These are phyloP conservation scores for Acanthornis magna DNA, from an alignment of 2,797 vertebrate species.

Conservation along the genomic window DNA sequence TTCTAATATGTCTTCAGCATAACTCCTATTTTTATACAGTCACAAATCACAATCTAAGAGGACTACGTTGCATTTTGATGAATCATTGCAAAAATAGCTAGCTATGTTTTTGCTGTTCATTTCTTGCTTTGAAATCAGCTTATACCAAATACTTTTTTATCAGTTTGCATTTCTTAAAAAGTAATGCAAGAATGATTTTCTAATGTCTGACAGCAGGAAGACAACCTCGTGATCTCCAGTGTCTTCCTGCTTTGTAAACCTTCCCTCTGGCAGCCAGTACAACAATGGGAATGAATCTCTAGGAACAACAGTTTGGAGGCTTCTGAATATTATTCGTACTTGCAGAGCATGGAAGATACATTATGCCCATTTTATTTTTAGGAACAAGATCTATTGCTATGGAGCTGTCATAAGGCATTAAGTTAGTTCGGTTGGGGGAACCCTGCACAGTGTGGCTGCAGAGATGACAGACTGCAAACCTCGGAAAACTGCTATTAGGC, in stretches of 20 bases:
- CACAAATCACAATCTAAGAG: not conserved
- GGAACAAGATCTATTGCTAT: conserved; percentile 33
- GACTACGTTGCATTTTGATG: not conserved
- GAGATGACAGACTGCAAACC: conserved; percentile 36
- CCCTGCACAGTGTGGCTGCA: not conserved
- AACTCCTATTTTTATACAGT: conserved; percentile 10
- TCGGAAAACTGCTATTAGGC: conserved; percentile 38
- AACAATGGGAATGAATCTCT: conserved; percentile 35
- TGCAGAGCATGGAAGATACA: conserved; percentile 56
- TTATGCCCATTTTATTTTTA: conserved; percentile 71
- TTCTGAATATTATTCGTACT: conserved; percentile 50
- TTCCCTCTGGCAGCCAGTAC: not conserved
- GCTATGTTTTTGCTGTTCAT: conserved; percentile 1
- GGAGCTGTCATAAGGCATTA: conserved; percentile 53
- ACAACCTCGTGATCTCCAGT: not conserved
- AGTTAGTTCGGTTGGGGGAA: not conserved
- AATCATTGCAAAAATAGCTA: conserved; percentile 29
- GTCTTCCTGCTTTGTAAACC: conserved; percentile 1
- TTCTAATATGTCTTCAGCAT: not conserved
- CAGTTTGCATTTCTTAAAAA: not conserved
- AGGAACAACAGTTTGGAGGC: conserved; percentile 23
- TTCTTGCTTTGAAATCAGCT: not conserved
- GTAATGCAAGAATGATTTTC: not conserved
- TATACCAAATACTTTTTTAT: not conserved
- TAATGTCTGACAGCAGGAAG: not conserved